These are phyloP conservation scores for Sebastes minor DNA, from an alignment of 2,797 vertebrate species.

Conservation along the genomic window DNA sequence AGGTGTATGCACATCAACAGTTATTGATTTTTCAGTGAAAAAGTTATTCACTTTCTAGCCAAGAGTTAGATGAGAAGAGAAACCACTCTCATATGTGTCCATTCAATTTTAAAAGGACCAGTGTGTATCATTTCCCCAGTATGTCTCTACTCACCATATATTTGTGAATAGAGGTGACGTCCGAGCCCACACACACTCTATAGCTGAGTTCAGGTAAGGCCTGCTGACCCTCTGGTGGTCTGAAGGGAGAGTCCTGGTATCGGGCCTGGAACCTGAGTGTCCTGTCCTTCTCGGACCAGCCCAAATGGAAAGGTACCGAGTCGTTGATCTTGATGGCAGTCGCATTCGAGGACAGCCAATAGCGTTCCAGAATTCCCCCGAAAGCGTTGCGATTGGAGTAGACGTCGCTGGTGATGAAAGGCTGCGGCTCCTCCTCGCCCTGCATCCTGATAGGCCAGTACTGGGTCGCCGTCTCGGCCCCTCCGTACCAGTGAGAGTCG, in stretches of 20 bases:
- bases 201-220: constrained; percentile 91
- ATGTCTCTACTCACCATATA: constrained; percentile 87
- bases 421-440: constrained; percentile 88
- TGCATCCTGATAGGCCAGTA: constrained; percentile 91
- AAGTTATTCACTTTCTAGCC: too few relatives aligned
- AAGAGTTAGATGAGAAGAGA: too few relatives aligned
- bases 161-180: constrained; percentile 95
- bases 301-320: constrained; percentile 95
- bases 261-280: constrained; percentile 89
- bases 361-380: constrained; percentile 93
- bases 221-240: constrained; percentile 74
- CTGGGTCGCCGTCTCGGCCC: constrained; percentile 89
- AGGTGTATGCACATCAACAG: not conserved
- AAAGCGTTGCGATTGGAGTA: constrained; percentile 87
- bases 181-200: constrained; percentile 91
- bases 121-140: too few relatives aligned
- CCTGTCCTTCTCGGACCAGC: constrained; percentile 89
- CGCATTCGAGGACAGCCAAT: constrained; percentile 95
- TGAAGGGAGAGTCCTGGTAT: constrained; percentile 90
- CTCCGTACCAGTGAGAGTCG: constrained; percentile 93
- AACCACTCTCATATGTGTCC: too few relatives aligned
- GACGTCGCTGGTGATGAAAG: constrained; percentile 92
- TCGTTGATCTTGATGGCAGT: constrained; percentile 92
- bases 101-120: too few relatives aligned
- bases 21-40: too few relatives aligned